A percentile compares a stretch with the other conserved stretches of the same genome.
These are phyloP conservation scores for Synergus umbraculus DNA, from an alignment of 2,888 invertebrate species.

Conservation along the genomic window DNA sequence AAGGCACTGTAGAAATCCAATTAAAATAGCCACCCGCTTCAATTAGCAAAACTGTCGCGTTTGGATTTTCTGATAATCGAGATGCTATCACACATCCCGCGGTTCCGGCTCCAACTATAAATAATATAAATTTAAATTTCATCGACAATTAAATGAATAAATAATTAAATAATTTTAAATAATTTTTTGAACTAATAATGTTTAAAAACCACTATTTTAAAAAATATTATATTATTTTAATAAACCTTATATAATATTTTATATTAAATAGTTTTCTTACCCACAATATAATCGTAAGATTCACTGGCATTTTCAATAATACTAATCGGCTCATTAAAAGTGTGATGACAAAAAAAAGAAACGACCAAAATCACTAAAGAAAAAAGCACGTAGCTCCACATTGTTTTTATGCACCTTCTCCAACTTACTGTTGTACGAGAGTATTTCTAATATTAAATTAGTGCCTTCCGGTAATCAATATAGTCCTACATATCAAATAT, in stretches of 20 bases:
- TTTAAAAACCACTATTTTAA: too few species aligned
- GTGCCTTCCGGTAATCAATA: slow-evolving; percentile 62
- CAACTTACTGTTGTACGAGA: slow-evolving; percentile 49
- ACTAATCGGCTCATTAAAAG: slow-evolving; percentile 65
- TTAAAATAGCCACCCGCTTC: slow-evolving; percentile 86
- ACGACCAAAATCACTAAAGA: slow-evolving; percentile 62
- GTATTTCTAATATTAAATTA: slow-evolving; percentile 74
- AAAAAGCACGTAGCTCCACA: slow-evolving; percentile 70
- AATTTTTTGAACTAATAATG: too few species aligned
- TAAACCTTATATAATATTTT: too few species aligned
- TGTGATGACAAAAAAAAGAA: slow-evolving; percentile 68
- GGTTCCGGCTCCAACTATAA: slow-evolving; percentile 85
- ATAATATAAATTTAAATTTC: not conserved
- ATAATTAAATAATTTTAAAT: too few species aligned
- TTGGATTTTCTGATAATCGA: slow-evolving; percentile 81
- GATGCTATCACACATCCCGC: slow-evolving; percentile 85
- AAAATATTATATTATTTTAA: too few species aligned
- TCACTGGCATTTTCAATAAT: slow-evolving; percentile 65
- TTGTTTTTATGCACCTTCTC: slow-evolving; percentile 48
- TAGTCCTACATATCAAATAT: slow-evolving; percentile 38
- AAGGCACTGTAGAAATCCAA: slow-evolving; percentile 82
- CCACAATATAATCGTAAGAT: slow-evolving; percentile 72
- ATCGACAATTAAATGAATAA: slow-evolving; percentile 24
- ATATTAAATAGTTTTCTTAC: slow-evolving; percentile 59
- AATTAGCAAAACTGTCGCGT: slow-evolving; percentile 81